Conservation (phyloP, 1,140 invertebrate genomes). For the Homalodisca vitripennis region DNA sequence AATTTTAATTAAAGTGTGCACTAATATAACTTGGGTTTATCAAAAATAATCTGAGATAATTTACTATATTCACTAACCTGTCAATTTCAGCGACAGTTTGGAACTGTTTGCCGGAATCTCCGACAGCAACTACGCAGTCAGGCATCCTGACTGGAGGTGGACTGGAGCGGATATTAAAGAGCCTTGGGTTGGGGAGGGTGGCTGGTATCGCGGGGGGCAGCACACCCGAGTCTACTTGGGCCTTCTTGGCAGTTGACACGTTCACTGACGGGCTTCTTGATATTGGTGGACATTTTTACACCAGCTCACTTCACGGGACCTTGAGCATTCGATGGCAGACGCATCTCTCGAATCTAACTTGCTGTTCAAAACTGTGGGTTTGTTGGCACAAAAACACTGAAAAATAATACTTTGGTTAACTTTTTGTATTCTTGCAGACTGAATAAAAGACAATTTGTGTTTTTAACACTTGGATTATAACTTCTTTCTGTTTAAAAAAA, state of each 20-base stretch:
- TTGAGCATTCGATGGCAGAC: neutral
- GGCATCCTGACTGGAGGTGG: constrained; percentile 13
- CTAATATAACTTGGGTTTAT: no score
- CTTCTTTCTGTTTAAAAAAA: no score
- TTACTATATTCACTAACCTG: constrained; percentile 21
- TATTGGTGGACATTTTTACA: constrained; percentile 33
- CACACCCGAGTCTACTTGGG: constrained; percentile 8
- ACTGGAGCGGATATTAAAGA: neutral
- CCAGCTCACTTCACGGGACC: constrained; percentile 13
- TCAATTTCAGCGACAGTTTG: constrained; percentile 30
- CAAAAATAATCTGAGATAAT: no score
- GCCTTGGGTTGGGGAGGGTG: constrained; percentile 26
- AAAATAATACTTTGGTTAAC: no score
- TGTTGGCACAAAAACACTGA: no score
- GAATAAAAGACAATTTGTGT: no score
- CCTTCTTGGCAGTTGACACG: constrained; percentile 20
- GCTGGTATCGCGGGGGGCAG: constrained; percentile 30
- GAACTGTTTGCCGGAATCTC: constrained; percentile 25
- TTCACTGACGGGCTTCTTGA: constrained; percentile 30
- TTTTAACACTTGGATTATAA: no score
- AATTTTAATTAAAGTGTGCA: no score
- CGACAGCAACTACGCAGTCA: neutral
- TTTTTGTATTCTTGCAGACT: no score
- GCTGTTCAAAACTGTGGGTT: neutral
- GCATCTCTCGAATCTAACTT: neutral